A percentile compares a stretch with the other conserved stretches of the same genome.
These are phyloP conservation scores for Ptychoptera albimana DNA, from an alignment of 2,888 invertebrate genomes.

Conservation along the genomic window DNA sequence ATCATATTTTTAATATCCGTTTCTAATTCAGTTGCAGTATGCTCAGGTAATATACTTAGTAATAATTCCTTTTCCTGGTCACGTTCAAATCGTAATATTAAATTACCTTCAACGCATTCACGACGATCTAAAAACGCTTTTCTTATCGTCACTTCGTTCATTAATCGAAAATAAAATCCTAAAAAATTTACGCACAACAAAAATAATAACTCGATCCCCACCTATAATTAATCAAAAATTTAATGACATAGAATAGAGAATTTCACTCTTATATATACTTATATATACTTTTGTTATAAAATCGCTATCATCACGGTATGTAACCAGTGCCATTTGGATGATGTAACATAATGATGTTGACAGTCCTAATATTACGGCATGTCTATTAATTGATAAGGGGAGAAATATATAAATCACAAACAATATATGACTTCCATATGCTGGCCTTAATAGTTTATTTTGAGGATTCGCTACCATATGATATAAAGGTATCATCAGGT, in stretches of 20 bases:
- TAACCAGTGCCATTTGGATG: slow-evolving; percentile 37
- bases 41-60: slow-evolving; percentile 71
- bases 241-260: slow-evolving; percentile 2
- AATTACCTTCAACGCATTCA: slow-evolving; percentile 71
- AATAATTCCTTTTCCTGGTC: slow-evolving; percentile 82
- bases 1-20: slow-evolving; percentile 41
- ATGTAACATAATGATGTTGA: slow-evolving; percentile 52
- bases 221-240: slow-evolving; percentile 6
- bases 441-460: slow-evolving; percentile 39
- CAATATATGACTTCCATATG: slow-evolving; percentile 54
- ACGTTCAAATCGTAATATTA: slow-evolving; percentile 65
- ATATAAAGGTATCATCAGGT: slow-evolving; percentile 48
- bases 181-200: slow-evolving; percentile 58
- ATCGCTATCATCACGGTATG: slow-evolving; percentile 31
- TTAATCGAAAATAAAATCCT: slow-evolving; percentile 75
- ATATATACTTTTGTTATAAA: slow-evolving; percentile 28
- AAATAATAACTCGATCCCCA: neutral
- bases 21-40: slow-evolving; percentile 51
- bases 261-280: neutral
- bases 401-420: slow-evolving; percentile 72
- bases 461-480: slow-evolving; percentile 36
- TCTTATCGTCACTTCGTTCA: slow-evolving; percentile 76
- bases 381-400: slow-evolving; percentile 56
- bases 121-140: slow-evolving; percentile 75
- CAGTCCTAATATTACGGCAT: slow-evolving; percentile 52